Evolutionary conservation across 2,797 vertebrate species (phyloP), one percentile per base, ranked within the genome.

Genomic region (Danio tinwini): DNA sequence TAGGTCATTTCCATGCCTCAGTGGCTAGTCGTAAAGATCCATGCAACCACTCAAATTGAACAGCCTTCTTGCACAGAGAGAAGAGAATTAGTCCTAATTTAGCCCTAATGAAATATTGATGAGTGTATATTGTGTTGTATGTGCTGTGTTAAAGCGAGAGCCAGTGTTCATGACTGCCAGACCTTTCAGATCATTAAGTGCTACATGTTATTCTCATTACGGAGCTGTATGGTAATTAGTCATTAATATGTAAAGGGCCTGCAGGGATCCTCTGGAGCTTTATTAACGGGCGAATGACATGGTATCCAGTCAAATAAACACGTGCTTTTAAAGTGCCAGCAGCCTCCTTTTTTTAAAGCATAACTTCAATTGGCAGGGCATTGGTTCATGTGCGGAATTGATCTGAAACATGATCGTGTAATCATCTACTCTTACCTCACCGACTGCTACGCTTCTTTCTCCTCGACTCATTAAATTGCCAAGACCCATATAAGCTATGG

Each of bases 331-430:
- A 73, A 7, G 67, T 56, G 69, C 12, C 14, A 67, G 59, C 39
- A 50, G 29, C 17, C 17, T 21, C 59, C 29, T 3, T 29, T 29
- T 29, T 29, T 29, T 29, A 29, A 29, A 29, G 56, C 53, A 62
- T 72, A 52, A 59, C 45, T 71, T 79, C 70, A 78, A 59, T 72
- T 71, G 74, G 80, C 75, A 70, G 68, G 75, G 75, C 78, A 83
- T 78, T 61, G 67, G 40, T 65, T 72, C 81, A 81, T 83, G 76
- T 85, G 78, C 53, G 63, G 74, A 86, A 76, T 71, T 45, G 42
- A 79, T 82, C 21, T 85, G 87, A 90, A 92, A 92, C 87, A 89
- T 85, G 85, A 91, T 88, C 83, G 85, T 86, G 87, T 85, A 90
- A 81, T 71, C 47, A 81, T 78, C 67, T 58, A 74, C 81, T 82